These are phyloP conservation scores for Hippoglossus stenolepis DNA, from an alignment of 2,113 vertebrate species.

Conservation along the genomic window DNA sequence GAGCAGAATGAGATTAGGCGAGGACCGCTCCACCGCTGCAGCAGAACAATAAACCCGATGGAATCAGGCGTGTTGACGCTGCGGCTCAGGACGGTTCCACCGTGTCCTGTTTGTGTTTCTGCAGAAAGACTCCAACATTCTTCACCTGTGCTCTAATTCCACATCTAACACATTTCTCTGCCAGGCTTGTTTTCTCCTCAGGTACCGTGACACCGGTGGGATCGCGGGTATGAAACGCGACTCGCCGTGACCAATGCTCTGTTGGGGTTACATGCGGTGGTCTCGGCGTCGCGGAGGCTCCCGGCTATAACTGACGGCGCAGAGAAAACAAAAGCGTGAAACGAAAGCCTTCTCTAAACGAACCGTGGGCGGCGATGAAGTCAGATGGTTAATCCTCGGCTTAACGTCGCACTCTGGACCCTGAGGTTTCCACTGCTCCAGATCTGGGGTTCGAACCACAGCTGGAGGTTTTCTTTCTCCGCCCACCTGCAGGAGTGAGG, in stretches of 20 bases:
- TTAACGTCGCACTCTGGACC: constrained; percentile 27
- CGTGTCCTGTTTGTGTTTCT: not conserved
- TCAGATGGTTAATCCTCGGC: constrained; percentile 52
- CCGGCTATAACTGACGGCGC: not conserved
- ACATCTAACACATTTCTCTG: not conserved
- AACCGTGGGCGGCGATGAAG: constrained; percentile 37
- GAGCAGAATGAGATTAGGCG: no score
- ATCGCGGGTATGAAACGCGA: constrained; percentile 44
- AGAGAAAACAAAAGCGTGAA: constrained; percentile 69
- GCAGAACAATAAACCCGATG: no score
- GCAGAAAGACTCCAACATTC: no score
- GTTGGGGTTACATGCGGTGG: constrained; percentile 46
- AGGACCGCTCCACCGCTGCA: no score
- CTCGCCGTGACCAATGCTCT: constrained; percentile 51
- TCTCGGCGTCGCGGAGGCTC: constrained; percentile 9
- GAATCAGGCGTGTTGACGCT: no score
- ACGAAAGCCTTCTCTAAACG: constrained; percentile 53
- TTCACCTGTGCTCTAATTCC: not conserved
- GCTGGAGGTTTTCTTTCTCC: no score
- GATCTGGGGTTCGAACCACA: no score
- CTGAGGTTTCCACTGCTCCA: not conserved
- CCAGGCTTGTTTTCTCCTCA: constrained; percentile 38
- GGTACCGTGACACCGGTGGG: not conserved
- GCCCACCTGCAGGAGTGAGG: no score
- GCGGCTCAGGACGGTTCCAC: not conserved